Evolutionary conservation across 2,888 invertebrate genomes (phyloP), one percentile per base, ranked within the genome.

Genomic region (Drosophila fulvimacula): DNA sequence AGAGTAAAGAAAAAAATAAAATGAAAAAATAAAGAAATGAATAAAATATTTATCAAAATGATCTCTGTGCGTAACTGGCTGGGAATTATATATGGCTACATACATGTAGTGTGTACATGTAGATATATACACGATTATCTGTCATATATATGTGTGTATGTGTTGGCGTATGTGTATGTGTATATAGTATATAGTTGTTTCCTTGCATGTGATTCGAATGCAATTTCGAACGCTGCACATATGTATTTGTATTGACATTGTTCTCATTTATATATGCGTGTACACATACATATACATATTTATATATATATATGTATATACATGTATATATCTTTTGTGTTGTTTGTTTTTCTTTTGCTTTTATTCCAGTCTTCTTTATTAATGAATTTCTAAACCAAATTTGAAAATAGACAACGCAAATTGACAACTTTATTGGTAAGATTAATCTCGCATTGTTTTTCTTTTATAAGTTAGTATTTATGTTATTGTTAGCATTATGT

Each of bases 331-430:
- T 76, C 58, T 80, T 64, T 36, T 76, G 73, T 69, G 69, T 68
- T 65, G 69, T 49, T 73, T 77, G 58, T 53, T 79, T 79, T 76
- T 78, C 69, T 73, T 77, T 70, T 79, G 71, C 60, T 76, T 73
- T 69, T 80, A 76, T 78, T 87, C 78, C 82, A 86, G 82, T 86
- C 81, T 87, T 87, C 72, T 80, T 86, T 79, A 81, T 77, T 81
- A 72, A 77, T 83, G 71, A 73, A 66, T 75, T 75, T 70, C 38
- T 74, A 60, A 76, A 70, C 44, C 66, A 70, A 64, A 76, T 61
- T 69, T 46, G 51, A 73, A 73, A 68, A 68, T 53, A 76, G 75
- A 76, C 75, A 75, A 76, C 75, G 61, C 58, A 76, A 69, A 73
- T 76, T 76, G 77, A 76, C 69, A 76, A 73, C 62, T 76, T 76